Percentiles rank a stretch among this genome's conserved stretches.
phyloP scores from a whole-genome alignment of 2,888 invertebrate genomes.

The Glaucopsyche alexis region DNA sequence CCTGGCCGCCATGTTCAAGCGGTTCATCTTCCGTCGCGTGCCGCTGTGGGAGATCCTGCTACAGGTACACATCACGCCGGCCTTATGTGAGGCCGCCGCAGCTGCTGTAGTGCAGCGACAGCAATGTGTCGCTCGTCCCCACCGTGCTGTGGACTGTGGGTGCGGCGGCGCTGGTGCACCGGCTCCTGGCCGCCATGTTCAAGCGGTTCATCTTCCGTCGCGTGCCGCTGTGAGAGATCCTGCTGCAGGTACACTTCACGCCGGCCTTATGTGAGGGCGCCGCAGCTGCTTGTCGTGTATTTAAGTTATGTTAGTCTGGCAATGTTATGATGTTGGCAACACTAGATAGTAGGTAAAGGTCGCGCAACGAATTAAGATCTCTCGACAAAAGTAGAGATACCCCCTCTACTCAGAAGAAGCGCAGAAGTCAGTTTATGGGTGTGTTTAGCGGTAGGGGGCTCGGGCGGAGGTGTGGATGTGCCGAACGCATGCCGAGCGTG shows the following conservation, averaged over 20 bases:
- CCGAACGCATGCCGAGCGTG: too few species aligned
- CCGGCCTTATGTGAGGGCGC: not conserved
- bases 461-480: too few species aligned
- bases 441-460: too few species aligned
- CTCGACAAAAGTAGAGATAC: too few species aligned
- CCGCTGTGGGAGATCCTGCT: conserved; percentile 66
- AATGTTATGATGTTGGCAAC: too few species aligned
- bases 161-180: conserved; percentile 59
- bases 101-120: conserved; percentile 42
- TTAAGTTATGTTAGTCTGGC: too few species aligned
- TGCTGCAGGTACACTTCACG: conserved; percentile 56
- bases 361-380: too few species aligned
- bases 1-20: conserved; percentile 56
- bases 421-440: too few species aligned
- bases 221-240: conserved; percentile 65
- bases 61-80: conserved; percentile 49
- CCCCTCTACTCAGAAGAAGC: too few species aligned
- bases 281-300: too few species aligned
- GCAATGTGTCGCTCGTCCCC: conserved; percentile 55
- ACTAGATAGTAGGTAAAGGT: too few species aligned
- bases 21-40: conserved; percentile 65
- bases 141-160: conserved; percentile 66
- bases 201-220: conserved; percentile 65
- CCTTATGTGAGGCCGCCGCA: not conserved
- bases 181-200: conserved; percentile 58